Percentiles rank a stretch among this genome's conserved stretches.
phyloP scores from a whole-genome alignment of 1,140 invertebrate genomes.

The Drosophila yakuba region DNA sequence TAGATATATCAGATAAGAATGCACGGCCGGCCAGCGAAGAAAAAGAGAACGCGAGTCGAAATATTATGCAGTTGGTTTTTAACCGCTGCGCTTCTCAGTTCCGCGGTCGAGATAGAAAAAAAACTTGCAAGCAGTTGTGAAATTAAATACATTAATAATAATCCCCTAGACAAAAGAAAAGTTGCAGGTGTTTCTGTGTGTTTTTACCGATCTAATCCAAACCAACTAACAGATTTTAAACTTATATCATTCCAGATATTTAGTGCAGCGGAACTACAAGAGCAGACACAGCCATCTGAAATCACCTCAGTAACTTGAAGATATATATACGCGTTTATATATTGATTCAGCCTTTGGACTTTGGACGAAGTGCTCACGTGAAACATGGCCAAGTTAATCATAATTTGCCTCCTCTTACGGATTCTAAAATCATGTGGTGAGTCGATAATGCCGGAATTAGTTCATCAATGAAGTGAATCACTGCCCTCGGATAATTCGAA shows the following conservation, averaged over 20 bases:
- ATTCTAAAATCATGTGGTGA: slow-evolving; percentile 18
- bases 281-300: background rate
- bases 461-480: slow-evolving; percentile 30
- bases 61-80: background rate
- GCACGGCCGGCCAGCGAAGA: background rate
- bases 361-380: slow-evolving; percentile 6
- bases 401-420: background rate
- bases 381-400: slow-evolving; percentile 7
- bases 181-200: too few species aligned
- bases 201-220: background rate
- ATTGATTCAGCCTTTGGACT: slow-evolving; percentile 3
- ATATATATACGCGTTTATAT: slow-evolving; percentile 21
- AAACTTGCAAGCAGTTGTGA: background rate
- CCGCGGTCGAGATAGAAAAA: background rate
- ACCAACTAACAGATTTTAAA: background rate
- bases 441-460: slow-evolving; percentile 31
- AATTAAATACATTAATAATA: background rate
- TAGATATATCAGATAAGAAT: background rate
- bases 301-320: slow-evolving; percentile 2
- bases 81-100: background rate
- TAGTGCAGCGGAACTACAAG: background rate
- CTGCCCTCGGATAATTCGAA: slow-evolving; percentile 1
- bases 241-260: slow-evolving; percentile 23
- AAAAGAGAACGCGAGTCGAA: background rate
- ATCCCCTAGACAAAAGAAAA: too few species aligned